These are phyloP conservation scores for Automeris io DNA, from an alignment of 2,888 invertebrate species.

Conservation along the genomic window DNA sequence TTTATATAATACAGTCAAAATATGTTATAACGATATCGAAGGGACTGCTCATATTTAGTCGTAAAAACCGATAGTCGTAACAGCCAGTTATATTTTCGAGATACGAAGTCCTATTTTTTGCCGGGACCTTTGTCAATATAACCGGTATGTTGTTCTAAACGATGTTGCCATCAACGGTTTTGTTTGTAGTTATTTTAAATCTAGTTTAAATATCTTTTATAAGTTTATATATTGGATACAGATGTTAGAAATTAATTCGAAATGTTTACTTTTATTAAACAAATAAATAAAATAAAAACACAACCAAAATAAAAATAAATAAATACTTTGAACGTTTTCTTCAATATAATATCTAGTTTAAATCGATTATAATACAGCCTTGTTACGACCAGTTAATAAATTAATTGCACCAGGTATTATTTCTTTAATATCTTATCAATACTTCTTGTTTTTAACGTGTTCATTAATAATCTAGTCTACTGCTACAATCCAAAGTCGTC, in stretches of 20 bases:
- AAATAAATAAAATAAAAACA: too few species aligned
- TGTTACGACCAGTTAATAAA: slow-evolving; percentile 3
- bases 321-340: neutral
- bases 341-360: neutral
- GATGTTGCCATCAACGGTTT: too few species aligned
- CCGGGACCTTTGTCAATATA: too few species aligned
- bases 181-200: too few species aligned
- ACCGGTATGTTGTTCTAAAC: too few species aligned
- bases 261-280: neutral
- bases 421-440: slow-evolving; percentile 2
- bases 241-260: neutral
- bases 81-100: too few species aligned
- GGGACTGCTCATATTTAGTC: too few species aligned
- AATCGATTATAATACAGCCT: neutral
- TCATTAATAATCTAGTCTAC: slow-evolving; percentile 41
- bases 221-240: neutral
- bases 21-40: too few species aligned
- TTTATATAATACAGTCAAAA: too few species aligned
- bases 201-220: too few species aligned
- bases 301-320: neutral
- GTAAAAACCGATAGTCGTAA: too few species aligned
- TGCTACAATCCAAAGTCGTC: slow-evolving; percentile 47
- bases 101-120: too few species aligned
- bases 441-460: slow-evolving; percentile 22
- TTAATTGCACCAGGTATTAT: slow-evolving; percentile 1